Conservation (phyloP, 2,797 vertebrate species). For the Megalops cyprinoides region DNA sequence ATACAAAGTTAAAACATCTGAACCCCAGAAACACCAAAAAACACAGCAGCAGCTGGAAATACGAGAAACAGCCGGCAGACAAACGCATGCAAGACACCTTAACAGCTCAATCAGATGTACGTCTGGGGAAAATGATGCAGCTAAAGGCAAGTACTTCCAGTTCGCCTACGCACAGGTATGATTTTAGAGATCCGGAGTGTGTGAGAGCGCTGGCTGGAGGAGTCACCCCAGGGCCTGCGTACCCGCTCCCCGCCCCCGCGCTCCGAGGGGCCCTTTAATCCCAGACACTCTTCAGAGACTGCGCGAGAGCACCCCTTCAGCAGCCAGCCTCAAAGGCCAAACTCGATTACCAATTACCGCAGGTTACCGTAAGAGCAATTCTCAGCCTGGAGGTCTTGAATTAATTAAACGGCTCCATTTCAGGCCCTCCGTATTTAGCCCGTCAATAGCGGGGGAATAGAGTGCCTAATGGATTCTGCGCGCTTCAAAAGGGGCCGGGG, state of each 20-base stretch:
- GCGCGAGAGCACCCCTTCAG: background rate
- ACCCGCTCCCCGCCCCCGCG: background rate
- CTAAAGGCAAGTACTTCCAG: too few species aligned
- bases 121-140: too few species aligned
- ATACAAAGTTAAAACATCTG: too few species aligned
- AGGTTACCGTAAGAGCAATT: conserved; percentile 18
- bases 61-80: too few species aligned
- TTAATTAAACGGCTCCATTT: conserved; percentile 32
- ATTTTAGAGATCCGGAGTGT: too few species aligned
- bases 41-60: too few species aligned
- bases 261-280: background rate
- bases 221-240: too few species aligned
- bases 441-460: conserved; percentile 1
- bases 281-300: background rate
- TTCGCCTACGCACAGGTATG: too few species aligned
- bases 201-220: too few species aligned
- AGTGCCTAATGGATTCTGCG: conserved; percentile 56
- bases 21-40: too few species aligned
- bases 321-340: background rate
- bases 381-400: background rate
- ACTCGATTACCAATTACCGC: conserved; percentile 26
- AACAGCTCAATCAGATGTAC: too few species aligned
- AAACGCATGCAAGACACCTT: too few species aligned
- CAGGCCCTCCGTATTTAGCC: conserved; percentile 10
- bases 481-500: conserved; percentile 64